These are phyloP conservation scores for Eurytoma adleriae DNA, from an alignment of 2,888 invertebrate species.

Conservation along the genomic window DNA sequence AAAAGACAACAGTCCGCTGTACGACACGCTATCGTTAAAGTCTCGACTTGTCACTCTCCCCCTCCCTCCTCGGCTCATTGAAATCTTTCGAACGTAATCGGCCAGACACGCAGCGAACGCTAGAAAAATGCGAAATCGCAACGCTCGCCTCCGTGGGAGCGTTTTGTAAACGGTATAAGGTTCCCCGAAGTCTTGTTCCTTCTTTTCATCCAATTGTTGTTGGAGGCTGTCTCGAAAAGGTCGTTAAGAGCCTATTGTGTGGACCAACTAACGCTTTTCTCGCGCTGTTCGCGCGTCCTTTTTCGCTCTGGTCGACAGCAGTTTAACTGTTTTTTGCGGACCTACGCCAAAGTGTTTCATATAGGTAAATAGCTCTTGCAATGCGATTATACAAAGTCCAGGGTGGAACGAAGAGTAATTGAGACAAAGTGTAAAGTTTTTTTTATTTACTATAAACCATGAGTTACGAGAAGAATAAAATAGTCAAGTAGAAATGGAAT, in stretches of 20 bases:
- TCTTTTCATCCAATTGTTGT: constrained; percentile 1
- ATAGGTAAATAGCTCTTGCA: too few relatives aligned
- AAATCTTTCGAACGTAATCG: constrained; percentile 8
- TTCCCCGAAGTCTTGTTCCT: neutral
- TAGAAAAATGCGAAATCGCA: neutral
- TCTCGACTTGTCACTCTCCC: neutral
- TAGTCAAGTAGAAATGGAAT: too few relatives aligned
- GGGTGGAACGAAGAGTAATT: too few relatives aligned
- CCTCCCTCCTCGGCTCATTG: neutral
- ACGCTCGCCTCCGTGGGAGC: neutral
- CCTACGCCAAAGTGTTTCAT: too few relatives aligned
- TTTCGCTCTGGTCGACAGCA: neutral
- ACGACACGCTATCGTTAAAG: constrained; percentile 34
- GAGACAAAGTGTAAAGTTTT: too few relatives aligned
- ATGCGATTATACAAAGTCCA: too few relatives aligned
- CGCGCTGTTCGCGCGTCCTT: too few relatives aligned
- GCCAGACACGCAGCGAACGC: neutral
- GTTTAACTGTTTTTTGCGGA: neutral
- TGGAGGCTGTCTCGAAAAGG: constrained; percentile 7
- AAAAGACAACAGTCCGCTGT: constrained; percentile 1
- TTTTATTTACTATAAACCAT: too few relatives aligned
- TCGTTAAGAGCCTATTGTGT: constrained; percentile 26
- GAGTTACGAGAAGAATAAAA: too few relatives aligned
- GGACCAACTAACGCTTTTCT: neutral
- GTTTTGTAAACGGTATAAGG: neutral